Evolutionary conservation across 1,140 invertebrate genomes (phyloP).

Genomic region (Camponotus vicinus): DNA sequence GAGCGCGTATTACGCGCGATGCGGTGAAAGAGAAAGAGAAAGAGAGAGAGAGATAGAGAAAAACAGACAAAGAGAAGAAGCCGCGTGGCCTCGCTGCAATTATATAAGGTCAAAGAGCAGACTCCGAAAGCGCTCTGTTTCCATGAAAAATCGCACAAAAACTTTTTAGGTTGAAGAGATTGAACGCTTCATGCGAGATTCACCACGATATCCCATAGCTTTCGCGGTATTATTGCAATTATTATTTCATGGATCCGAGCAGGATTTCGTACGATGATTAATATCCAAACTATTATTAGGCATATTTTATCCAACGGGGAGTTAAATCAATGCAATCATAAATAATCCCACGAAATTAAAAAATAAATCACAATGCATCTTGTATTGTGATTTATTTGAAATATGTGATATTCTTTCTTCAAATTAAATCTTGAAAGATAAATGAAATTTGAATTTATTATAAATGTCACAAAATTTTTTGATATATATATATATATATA

Average conservation of each 20-base stretch:
- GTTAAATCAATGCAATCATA: background rate
- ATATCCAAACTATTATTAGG: constrained; percentile 11
- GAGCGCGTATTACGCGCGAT: constrained; percentile 43
- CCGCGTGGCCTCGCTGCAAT: constrained; percentile 31
- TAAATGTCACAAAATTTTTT: background rate
- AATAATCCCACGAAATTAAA: constrained; percentile 23
- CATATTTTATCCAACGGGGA: no score
- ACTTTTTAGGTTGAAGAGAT: constrained; percentile 2
- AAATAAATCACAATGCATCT: background rate
- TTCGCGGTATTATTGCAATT: constrained; percentile 29
- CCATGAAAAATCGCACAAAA: constrained; percentile 39
- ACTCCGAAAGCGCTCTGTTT: constrained; percentile 34
- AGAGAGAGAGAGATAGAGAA: background rate
- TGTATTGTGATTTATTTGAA: constrained; percentile 3
- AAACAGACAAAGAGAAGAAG: background rate
- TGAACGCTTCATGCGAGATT: constrained; percentile 1
- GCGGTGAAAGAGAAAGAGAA: background rate
- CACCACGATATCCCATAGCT: background rate
- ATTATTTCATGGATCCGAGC: constrained; percentile 5
- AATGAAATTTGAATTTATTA: background rate
- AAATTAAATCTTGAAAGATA: background rate
- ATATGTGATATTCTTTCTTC: background rate
- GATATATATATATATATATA: background rate
- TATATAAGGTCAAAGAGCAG: constrained; percentile 52
- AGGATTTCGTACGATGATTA: background rate